Percentiles rank a stretch among this genome's conserved stretches.
Conservation (phyloP, 1,140 invertebrate genomes). For the Macrocentrus cingulum region DNA sequence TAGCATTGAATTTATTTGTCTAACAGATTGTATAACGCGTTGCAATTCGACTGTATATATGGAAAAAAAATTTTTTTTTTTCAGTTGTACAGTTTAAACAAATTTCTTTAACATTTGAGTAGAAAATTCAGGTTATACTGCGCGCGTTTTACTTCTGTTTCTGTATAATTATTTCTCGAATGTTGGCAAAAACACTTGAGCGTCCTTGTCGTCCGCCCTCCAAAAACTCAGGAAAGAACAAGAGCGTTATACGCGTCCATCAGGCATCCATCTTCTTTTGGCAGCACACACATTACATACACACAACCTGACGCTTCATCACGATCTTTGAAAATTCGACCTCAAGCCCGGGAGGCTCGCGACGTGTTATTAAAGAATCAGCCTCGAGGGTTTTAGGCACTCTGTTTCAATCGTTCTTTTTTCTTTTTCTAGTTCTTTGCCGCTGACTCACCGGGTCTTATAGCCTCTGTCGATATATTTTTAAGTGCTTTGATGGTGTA, state of each 20-base stretch:
- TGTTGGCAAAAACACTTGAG: not conserved
- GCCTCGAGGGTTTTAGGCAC: constrained; percentile 16
- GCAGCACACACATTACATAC: not conserved
- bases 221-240: constrained; percentile 5
- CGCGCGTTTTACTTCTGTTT: too few relatives aligned
- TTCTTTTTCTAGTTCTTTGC: not conserved
- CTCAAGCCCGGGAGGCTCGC: constrained; percentile 7
- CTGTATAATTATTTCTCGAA: not conserved
- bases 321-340: constrained; percentile 5
- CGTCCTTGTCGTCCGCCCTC: constrained; percentile 18
- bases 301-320: too few relatives aligned
- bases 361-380: constrained; percentile 29
- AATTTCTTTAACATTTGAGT: too few relatives aligned
- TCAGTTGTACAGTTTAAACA: too few relatives aligned
- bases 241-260: not conserved
- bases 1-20: too few relatives aligned
- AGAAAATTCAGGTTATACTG: too few relatives aligned
- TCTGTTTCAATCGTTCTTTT: not conserved
- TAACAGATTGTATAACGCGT: too few relatives aligned
- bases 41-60: too few relatives aligned
- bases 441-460: too few relatives aligned
- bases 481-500: not conserved
- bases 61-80: constrained; percentile 4
- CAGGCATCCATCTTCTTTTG: constrained; percentile 8
- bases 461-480: constrained; percentile 1